Evolutionary conservation across 2,797 vertebrate species (phyloP), one percentile per base, ranked within the genome.

Genomic region (Peromyscus attwateri): DNA sequence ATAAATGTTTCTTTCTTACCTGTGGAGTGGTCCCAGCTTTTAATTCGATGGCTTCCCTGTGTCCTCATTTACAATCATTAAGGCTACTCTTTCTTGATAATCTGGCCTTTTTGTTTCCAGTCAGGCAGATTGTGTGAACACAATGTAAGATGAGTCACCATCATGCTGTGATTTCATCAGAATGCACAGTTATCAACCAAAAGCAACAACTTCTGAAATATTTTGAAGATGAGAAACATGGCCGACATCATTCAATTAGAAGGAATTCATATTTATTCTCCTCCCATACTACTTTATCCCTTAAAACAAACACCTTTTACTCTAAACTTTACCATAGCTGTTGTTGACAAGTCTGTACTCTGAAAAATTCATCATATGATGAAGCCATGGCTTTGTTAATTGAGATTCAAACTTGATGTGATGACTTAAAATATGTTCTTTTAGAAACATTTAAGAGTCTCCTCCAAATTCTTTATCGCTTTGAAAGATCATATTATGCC

Each of bases 41-140:
- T 49, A 34, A 85, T 14, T 85, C 3, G 7, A 43, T 49, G 12
- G 43, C 23, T 49, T 34, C 13, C 6, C 43, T 52, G 1, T n/a
- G 43, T 31, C 64, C 64, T 85, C 31, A 25, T 43, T 46, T 66
- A 66, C 29, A 85, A 9, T 49, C 19, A 4, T 31, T 66, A 82
- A 90, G 87, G 29, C 27, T 80, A 93, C 64, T 97, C 14, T 76
- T 13, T 96, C 92, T 66, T n/a, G 80, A 96, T 94, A n/a, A 94
- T 90, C 60, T 87, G 31, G 64, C 9, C 13, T 81, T 88, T 94
- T 82, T 37, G 43, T 96, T 96, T 95, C 6, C 80, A 16, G 43
- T 91, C 93, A 92, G 64, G 70, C 27, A 91, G 77, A 57, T 37
- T 88, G 5, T 76, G 6, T 80, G 55, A 90, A 34, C 75, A 60